Percentiles rank a stretch among this genome's conserved stretches.
These are phyloP conservation scores for Malurus alboscapulatus DNA, from an alignment of 2,113 vertebrate genomes.

Conservation along the genomic window DNA sequence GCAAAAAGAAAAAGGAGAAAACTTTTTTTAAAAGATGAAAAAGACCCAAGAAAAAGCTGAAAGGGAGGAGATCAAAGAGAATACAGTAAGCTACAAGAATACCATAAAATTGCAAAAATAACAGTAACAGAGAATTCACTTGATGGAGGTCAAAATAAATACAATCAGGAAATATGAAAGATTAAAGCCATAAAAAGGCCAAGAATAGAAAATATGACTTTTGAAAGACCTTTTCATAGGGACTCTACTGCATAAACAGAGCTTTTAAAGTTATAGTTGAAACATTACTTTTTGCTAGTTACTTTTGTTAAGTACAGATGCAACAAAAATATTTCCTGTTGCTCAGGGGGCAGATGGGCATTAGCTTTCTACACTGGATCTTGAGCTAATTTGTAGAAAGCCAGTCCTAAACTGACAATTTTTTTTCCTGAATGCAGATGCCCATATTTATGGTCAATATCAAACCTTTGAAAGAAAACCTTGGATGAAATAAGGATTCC, in stretches of 20 bases:
- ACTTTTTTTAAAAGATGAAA: constrained; percentile 64
- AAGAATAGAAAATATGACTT: constrained; percentile 16
- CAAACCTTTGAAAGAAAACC: neutral
- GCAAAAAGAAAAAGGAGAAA: constrained; percentile 45
- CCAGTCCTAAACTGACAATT: neutral
- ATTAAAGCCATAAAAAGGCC: constrained; percentile 63
- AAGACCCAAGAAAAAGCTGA: constrained; percentile 60
- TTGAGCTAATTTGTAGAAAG: neutral
- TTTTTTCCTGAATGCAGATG: neutral
- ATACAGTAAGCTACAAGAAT: constrained; percentile 52
- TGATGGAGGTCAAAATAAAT: constrained; percentile 69
- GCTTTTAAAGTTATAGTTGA: neutral
- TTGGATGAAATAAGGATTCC: neutral
- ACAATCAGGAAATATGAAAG: constrained; percentile 56
- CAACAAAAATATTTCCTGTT: neutral
- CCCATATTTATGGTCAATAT: neutral
- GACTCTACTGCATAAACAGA: constrained; percentile 49
- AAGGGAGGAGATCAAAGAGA: constrained; percentile 72
- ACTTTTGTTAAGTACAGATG: neutral
- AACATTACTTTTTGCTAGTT: neutral
- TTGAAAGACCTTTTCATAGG: neutral
- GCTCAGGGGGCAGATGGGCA: neutral
- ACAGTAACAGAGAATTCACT: constrained; percentile 67
- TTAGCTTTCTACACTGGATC: neutral
- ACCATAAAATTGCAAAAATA: constrained; percentile 75